Evolutionary conservation across 2,888 invertebrate genomes (phyloP), one percentile per base, ranked within the genome.

Genomic region (Brenthis ino): DNA sequence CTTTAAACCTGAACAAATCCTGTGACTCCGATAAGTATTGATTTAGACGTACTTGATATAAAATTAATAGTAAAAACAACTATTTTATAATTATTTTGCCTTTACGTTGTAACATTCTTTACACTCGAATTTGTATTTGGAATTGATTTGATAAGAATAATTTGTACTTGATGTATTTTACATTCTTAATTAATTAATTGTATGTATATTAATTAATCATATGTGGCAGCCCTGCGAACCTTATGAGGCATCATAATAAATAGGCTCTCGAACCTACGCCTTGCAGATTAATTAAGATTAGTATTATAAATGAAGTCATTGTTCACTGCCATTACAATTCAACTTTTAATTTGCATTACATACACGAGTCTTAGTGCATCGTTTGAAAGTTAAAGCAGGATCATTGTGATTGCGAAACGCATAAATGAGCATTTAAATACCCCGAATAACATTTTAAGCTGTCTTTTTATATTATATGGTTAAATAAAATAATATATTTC

Each of bases 271-370:
- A 63, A 61, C 63, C 57, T 70, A 67, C 28, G 61, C 11, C 43
- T 68, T 60, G 67, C 57, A 66, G 69, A 67, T 67, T 67, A 67
- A 54, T 63, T 63, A 47, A 65, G 57, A 65, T 65, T 65, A 63
- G 50, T 61, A 56, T 47, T 64, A 55, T 69, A 57, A 67, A 71
- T 28, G 64, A 50, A 55, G 57, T 14, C 67, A 47, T 51, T 60
- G 57, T 64, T 47, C 54, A 56, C 50, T 63, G 63, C 33, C 51
- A 28, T 58, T 65, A 51, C 50, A 63, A 63, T 57, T 65, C 48
- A 63, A 67, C 33, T 28, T 63, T 53, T 20, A 33, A 54, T 63
- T 57, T 64, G 33, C 53, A 64, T 53, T 67, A 20, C 43, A n/a
- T 50, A 13, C 51, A 64, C n/a, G 64, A 53, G 43, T 63, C 56